Base-by-base conservation (phyloP, 2,888 invertebrate genomes). In the Argyresthia goedartella region DNA sequence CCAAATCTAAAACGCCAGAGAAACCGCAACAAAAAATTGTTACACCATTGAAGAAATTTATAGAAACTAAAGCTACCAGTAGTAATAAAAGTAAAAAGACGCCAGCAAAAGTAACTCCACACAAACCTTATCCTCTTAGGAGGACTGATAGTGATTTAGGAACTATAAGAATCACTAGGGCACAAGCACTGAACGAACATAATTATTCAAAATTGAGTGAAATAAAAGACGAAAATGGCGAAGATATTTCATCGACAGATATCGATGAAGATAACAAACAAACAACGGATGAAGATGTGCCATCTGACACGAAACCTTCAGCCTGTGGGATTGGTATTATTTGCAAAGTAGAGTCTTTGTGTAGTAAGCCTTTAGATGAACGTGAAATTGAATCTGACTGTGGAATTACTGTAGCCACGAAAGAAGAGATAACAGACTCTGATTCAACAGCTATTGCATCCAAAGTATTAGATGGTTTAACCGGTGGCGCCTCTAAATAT, bases 1-100 rank as follows among this genome's bases (percentile, higher is more conserved):
- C 87, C 0, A 87, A 87, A 56, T 82, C 86, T 1, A 86, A 85
- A 63, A 85, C 86, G 0, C 86, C 86, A 50, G 86, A 86, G 54
- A 86, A 86, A 65, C 67, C 64, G 10, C 67, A 71, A 52, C 53
- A 63, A 0, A 74, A 69, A 61, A 53, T 65, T 34, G 14, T 44
- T 14, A 25, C 8, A 4, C 43, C 35, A 15, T 44, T 10, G 10
- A 44, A 14, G 9, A 1, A 25, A n/a, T 14, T 33, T 33, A 43
- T 39, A 13, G 45, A 51, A 13, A 15, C 35, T 0, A 51, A 51
- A 33, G 33, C 42, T 4, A 10, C 11, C 15, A 50, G 33, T 36
- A 10, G n/a, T 13, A 46, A 34, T 25, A 41, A 67, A 55, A 55
- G 44, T 50, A 49, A n/a, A 63, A 59, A 53, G 56, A 52, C 51